phyloP scores from a whole-genome alignment of 2,113 vertebrate genomes.

The Pleuronectes platessa region DNA sequence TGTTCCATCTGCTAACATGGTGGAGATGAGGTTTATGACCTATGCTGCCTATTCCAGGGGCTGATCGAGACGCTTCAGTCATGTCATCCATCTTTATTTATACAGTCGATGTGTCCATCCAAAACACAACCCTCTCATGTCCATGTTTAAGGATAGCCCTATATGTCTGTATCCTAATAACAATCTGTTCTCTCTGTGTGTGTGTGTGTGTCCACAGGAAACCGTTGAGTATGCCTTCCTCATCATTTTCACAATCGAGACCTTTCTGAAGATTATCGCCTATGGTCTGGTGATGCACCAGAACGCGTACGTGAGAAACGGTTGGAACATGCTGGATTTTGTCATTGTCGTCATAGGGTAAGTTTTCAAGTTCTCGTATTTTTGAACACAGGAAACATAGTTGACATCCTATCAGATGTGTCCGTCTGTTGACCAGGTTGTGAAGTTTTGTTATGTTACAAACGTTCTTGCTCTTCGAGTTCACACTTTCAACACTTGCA shows the following conservation, averaged over 20 bases:
- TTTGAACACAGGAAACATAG: not conserved
- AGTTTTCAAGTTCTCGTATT: constrained; percentile 68
- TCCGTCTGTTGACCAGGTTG: not conserved
- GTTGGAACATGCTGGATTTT: constrained; percentile 99
- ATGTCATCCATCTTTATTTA: too few species aligned
- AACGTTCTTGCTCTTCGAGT: constrained; percentile 2
- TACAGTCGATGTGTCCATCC: too few species aligned
- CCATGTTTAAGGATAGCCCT: not conserved
- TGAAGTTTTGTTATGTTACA: constrained; percentile 29
- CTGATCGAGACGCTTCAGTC: too few species aligned
- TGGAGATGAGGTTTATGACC: too few species aligned
- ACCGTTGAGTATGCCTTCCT: constrained; percentile 99
- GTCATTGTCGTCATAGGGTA: constrained; percentile 99
- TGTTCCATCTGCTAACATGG: too few species aligned
- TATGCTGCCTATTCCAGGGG: too few species aligned
- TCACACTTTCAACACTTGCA: constrained; percentile 27
- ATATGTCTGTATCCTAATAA: not conserved
- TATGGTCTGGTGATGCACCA: constrained; percentile 99
- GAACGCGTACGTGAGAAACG: constrained; percentile 97
- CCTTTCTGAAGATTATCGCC: constrained; percentile 99
- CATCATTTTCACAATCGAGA: constrained; percentile 99
- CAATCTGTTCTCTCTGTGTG: constrained; percentile 8
- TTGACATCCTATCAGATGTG: not conserved
- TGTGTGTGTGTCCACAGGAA: constrained; percentile 88
- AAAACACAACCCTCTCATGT: not conserved